These are phyloP conservation scores for Choreutis nemorana DNA, from an alignment of 2,888 invertebrate genomes.

Conservation along the genomic window DNA sequence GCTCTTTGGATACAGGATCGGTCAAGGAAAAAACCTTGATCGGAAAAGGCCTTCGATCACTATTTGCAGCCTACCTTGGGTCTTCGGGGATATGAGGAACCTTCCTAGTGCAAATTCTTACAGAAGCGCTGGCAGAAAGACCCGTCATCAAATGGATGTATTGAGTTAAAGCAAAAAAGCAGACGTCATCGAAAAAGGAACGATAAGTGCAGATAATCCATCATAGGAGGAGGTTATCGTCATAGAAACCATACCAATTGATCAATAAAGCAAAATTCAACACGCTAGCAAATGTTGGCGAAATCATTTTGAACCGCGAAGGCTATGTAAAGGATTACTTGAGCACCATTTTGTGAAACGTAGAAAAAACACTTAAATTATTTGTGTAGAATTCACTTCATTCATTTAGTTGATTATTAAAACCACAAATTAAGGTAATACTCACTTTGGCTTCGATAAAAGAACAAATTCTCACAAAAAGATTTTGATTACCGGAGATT, in stretches of 20 bases:
- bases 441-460: slow-evolving; percentile 56
- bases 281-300: slow-evolving; percentile 29
- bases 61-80: too few relatives aligned
- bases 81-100: slow-evolving; percentile 22
- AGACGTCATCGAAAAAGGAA: slow-evolving; percentile 10
- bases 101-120: slow-evolving; percentile 47
- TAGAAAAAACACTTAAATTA: slow-evolving; percentile 17
- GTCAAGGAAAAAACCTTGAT: too few relatives aligned
- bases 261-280: slow-evolving; percentile 46
- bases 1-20: too few relatives aligned
- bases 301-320: slow-evolving; percentile 25
- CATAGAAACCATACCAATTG: slow-evolving; percentile 47
- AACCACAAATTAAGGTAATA: slow-evolving; percentile 27
- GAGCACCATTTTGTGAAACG: slow-evolving; percentile 28
- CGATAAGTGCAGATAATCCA: slow-evolving; percentile 20
- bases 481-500: slow-evolving; percentile 65
- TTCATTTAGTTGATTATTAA: slow-evolving; percentile 8
- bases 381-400: slow-evolving; percentile 10
- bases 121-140: slow-evolving; percentile 52
- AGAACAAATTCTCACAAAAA: slow-evolving; percentile 61
- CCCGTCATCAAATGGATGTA: slow-evolving; percentile 51
- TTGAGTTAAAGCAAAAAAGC: slow-evolving; percentile 13
- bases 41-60: too few relatives aligned
- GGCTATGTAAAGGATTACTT: too few relatives aligned
- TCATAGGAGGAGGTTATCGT: slow-evolving; percentile 28